phyloP scores from a whole-genome alignment of 2,888 invertebrate genomes.

The Stramonita haemastoma region DNA sequence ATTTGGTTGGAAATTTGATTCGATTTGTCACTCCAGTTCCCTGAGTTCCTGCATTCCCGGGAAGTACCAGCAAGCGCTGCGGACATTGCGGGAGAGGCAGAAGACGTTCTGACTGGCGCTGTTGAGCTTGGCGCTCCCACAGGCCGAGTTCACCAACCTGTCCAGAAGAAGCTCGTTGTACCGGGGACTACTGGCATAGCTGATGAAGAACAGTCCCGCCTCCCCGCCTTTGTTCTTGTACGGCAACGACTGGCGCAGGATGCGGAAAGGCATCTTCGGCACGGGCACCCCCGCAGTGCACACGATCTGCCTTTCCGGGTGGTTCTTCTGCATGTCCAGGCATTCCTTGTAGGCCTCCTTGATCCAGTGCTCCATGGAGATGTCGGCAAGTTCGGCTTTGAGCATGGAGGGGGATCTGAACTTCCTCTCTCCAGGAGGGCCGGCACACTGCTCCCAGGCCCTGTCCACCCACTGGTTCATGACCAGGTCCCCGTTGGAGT shows the following conservation, averaged over 20 bases:
- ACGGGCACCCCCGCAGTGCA: background rate
- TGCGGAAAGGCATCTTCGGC: background rate
- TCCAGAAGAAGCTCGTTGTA: constrained; percentile 38
- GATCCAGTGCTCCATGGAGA: constrained; percentile 33
- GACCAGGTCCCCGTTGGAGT: background rate
- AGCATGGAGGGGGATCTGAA: background rate
- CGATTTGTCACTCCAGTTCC: constrained; percentile 13
- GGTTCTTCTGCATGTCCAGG: background rate
- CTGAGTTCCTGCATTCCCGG: constrained; percentile 26
- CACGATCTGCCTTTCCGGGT: background rate
- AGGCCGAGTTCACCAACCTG: background rate
- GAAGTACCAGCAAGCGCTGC: constrained; percentile 41
- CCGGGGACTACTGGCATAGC: constrained; percentile 28
- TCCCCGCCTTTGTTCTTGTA: background rate
- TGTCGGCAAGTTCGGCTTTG: background rate
- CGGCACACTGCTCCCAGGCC: constrained; percentile 29
- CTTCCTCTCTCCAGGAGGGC: constrained; percentile 13
- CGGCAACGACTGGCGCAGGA: constrained; percentile 36
- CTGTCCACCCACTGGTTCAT: constrained; percentile 32
- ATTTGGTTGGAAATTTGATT: too few relatives aligned
- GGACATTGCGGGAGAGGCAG: constrained; percentile 15
- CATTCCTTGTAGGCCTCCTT: constrained; percentile 24
- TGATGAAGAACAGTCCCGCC: constrained; percentile 19
- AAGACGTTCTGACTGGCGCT: constrained; percentile 13
- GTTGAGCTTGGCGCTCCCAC: background rate